Evolutionary conservation across 2,888 invertebrate species (phyloP).

Genomic region (Diaprepes abbreviatus): DNA sequence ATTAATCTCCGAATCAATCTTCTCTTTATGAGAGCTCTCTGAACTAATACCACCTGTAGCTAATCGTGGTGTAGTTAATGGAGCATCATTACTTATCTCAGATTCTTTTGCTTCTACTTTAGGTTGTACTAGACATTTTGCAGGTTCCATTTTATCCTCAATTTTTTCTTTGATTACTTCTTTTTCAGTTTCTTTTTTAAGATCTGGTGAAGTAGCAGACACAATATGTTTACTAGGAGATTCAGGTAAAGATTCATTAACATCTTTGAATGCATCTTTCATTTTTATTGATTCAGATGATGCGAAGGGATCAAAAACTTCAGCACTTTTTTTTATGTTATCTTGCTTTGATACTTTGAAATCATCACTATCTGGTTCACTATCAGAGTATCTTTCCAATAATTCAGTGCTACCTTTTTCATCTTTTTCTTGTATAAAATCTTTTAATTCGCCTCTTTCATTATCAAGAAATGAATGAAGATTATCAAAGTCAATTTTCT

Average conservation of each 20-base stretch:
- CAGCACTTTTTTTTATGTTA: slow-evolving; percentile 11
- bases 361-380: slow-evolving; percentile 66
- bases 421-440: slow-evolving; percentile 24
- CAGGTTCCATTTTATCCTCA: slow-evolving; percentile 34
- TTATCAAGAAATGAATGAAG: slow-evolving; percentile 63
- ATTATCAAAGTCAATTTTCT: slow-evolving; percentile 46
- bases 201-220: slow-evolving; percentile 19
- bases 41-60: no score
- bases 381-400: slow-evolving; percentile 73
- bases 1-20: slow-evolving; percentile 50
- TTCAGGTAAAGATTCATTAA: slow-evolving; percentile 38
- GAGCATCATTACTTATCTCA: not conserved
- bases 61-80: no score
- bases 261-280: slow-evolving; percentile 27
- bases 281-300: not conserved
- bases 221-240: slow-evolving; percentile 49
- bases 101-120: slow-evolving; percentile 28
- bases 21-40: slow-evolving; percentile 29
- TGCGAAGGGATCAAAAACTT: not conserved
- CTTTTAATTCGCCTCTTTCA: slow-evolving; percentile 57
- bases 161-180: slow-evolving; percentile 26
- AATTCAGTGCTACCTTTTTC: slow-evolving; percentile 58
- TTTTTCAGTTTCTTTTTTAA: slow-evolving; percentile 7
- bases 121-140: slow-evolving; percentile 36
- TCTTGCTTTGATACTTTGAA: slow-evolving; percentile 59